Conservation (phyloP, 2,113 vertebrate species). For the Phycodurus eques region DNA sequence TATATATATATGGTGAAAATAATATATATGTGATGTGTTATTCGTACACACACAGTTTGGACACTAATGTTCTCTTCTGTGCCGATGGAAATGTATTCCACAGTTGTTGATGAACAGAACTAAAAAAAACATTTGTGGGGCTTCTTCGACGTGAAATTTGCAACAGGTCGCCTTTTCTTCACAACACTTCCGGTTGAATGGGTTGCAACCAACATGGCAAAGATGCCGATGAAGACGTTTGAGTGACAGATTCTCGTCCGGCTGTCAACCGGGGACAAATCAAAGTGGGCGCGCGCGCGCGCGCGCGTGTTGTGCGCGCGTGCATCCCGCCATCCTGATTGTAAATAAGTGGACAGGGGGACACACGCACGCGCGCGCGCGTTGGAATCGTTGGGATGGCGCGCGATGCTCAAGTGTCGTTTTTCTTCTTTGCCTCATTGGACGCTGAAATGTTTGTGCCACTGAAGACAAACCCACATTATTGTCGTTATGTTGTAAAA, state of each 20-base stretch:
- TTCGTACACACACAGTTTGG: no score
- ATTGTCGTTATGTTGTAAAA: no score
- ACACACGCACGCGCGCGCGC: neutral
- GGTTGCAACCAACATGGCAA: neutral
- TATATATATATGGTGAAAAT: no score
- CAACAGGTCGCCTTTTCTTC: neutral
- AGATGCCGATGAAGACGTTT: conserved; percentile 78
- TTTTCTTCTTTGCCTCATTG: neutral
- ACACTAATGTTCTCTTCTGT: no score
- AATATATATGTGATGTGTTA: no score
- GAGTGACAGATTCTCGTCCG: conserved; percentile 80
- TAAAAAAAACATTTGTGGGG: no score
- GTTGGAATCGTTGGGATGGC: neutral
- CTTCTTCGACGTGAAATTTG: no score
- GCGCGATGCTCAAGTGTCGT: neutral
- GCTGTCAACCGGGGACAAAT: conserved; percentile 71
- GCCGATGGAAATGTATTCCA: no score
- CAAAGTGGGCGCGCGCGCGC: neutral
- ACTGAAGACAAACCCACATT: no score
- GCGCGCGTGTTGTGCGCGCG: neutral
- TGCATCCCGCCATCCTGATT: neutral
- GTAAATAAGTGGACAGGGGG: conserved; percentile 5
- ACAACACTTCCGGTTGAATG: neutral
- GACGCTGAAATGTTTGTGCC: neutral
- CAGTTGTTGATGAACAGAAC: no score